Conservation (phyloP, 2,797 vertebrate genomes). For the Poecilia wingei region DNA sequence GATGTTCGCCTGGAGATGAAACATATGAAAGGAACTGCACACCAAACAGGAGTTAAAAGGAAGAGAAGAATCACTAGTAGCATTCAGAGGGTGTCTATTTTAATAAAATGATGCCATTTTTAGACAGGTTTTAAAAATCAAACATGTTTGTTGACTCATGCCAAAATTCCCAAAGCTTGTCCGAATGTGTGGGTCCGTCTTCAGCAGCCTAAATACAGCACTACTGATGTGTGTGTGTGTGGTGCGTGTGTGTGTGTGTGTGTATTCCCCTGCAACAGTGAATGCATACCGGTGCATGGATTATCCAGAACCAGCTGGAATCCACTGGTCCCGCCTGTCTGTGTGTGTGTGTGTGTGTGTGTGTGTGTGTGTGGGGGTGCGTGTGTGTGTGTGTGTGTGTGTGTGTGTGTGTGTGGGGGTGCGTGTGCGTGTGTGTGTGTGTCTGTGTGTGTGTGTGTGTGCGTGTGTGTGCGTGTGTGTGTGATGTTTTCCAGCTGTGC, state of each 20-base stretch:
- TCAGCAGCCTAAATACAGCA: conserved; percentile 10
- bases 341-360: neutral
- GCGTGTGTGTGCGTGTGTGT: neutral
- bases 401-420: too few species aligned
- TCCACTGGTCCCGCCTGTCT: conserved; percentile 44
- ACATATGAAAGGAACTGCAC: conserved; percentile 36
- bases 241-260: conserved; percentile 10
- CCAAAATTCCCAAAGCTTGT: conserved; percentile 7
- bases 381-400: too few species aligned
- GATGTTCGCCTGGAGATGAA: conserved; percentile 47
- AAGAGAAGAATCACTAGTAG: conserved; percentile 8
- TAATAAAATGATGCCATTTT: conserved; percentile 6
- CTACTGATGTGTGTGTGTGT: conserved; percentile 5
- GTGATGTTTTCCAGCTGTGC: conserved; percentile 55
- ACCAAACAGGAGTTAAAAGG: conserved; percentile 38
- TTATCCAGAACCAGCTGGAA: conserved; percentile 63
- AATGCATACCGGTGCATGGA: conserved; percentile 34
- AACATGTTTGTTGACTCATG: neutral
- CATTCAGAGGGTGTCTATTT: conserved; percentile 15
- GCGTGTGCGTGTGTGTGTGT: neutral
- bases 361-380: neutral
- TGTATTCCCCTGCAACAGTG: conserved; percentile 44
- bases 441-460: neutral
- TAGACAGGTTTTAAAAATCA: conserved; percentile 1
- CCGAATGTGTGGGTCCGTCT: conserved; percentile 11